A percentile compares a stretch with the other conserved stretches of the same genome.
Evolutionary conservation across 2,797 vertebrate genomes (phyloP).

Genomic region (Rallus crepitans): DNA sequence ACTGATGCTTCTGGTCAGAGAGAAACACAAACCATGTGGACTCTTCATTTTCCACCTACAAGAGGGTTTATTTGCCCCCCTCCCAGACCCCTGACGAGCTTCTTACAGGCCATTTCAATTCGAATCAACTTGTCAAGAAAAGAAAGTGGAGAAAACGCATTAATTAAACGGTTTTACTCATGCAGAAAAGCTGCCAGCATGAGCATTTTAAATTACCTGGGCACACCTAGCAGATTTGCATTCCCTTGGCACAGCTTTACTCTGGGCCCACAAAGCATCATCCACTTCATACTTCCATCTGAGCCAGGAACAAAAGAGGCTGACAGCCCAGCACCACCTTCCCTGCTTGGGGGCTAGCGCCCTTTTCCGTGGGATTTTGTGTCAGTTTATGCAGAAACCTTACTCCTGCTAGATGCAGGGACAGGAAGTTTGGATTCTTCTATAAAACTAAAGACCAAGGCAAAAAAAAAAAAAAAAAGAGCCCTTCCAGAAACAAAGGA

Average conservation of each 20-base stretch:
- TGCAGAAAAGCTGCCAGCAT: conserved; percentile 94
- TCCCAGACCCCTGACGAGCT: conserved; percentile 70
- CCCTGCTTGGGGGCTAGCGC: conserved; percentile 84
- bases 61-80: conserved; percentile 70
- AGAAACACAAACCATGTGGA: neutral
- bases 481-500: conserved; percentile 78
- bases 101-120: conserved; percentile 76
- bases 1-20: neutral
- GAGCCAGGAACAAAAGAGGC: conserved; percentile 83
- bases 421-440: conserved; percentile 82
- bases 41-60: conserved; percentile 63
- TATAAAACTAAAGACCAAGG: conserved; percentile 75
- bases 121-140: conserved; percentile 77
- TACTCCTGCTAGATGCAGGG: conserved; percentile 69
- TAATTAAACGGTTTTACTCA: conserved; percentile 90
- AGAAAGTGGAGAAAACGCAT: conserved; percentile 79
- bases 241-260: conserved; percentile 92
- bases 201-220: conserved; percentile 92
- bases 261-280: conserved; percentile 86
- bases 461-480: conserved; percentile 76
- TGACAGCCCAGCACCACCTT: conserved; percentile 84
- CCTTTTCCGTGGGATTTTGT: conserved; percentile 74
- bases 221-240: conserved; percentile 94
- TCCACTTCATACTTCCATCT: conserved; percentile 91
- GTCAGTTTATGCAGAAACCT: conserved; percentile 80